Percentiles rank a stretch among this genome's conserved stretches.
Conservation (phyloP, 2,888 invertebrate genomes). For the Melinaea marsaeus region DNA sequence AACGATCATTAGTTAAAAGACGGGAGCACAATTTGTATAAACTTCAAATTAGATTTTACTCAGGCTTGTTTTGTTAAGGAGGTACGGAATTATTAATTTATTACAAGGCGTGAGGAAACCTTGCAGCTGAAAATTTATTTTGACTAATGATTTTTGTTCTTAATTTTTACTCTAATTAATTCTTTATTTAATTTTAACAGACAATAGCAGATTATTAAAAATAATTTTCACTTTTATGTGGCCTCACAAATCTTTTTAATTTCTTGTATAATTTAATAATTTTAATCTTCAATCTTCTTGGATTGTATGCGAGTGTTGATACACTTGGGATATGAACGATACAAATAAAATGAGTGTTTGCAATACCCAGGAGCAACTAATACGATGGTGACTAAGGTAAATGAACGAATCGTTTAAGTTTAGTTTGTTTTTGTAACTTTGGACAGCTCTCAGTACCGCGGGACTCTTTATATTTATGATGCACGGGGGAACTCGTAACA, state of each 20-base stretch:
- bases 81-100: constrained; percentile 31
- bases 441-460: constrained; percentile 23
- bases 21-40: constrained; percentile 30
- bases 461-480: constrained; percentile 31
- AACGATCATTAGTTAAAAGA: constrained; percentile 32
- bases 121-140: constrained; percentile 27
- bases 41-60: constrained; percentile 31
- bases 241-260: background rate
- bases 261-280: constrained; percentile 2
- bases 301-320: background rate
- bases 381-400: constrained; percentile 13
- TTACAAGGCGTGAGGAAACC: constrained; percentile 30
- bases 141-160: constrained; percentile 23
- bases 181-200: constrained; percentile 3
- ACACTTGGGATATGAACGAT: too few relatives aligned
- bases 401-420: constrained; percentile 27
- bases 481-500: constrained; percentile 28
- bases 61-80: constrained; percentile 30
- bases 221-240: constrained; percentile 1
- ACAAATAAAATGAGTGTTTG: constrained; percentile 5
- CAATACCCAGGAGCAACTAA: constrained; percentile 5
- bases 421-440: constrained; percentile 32
- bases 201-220: constrained; percentile 5
- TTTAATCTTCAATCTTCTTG: background rate
- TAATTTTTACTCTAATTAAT: constrained; percentile 13